Evolutionary conservation across 2,888 invertebrate species (phyloP).

Genomic region (Auanema freiburgensis): DNA sequence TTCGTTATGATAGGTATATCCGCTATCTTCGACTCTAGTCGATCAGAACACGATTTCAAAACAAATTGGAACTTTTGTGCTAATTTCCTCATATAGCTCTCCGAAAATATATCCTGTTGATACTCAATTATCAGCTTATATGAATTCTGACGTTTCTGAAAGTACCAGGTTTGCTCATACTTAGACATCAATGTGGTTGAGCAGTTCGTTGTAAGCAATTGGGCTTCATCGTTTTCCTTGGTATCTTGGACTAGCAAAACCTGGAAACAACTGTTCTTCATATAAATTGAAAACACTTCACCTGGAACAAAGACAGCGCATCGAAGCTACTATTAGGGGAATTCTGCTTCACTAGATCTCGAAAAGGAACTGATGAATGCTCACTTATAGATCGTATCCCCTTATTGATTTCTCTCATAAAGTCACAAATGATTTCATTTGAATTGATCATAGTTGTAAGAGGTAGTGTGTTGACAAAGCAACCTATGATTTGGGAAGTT

Average conservation of each 20-base stretch:
- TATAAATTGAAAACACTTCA: background rate
- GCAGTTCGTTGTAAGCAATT: background rate
- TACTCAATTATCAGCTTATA: conserved; percentile 16
- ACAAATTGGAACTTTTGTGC: background rate
- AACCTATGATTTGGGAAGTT: conserved; percentile 3
- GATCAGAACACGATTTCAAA: background rate
- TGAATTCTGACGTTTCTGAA: conserved; percentile 2
- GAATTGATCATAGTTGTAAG: background rate
- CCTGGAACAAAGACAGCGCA: background rate
- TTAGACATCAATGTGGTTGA: conserved; percentile 1
- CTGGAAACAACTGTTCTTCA: too few species aligned
- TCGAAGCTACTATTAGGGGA: background rate
- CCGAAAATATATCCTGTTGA: conserved; percentile 6
- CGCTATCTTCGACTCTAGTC: background rate
- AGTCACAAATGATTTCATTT: background rate
- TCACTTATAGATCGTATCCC: background rate
- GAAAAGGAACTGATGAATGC: background rate
- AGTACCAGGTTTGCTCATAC: conserved; percentile 24
- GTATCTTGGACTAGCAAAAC: conserved; percentile 8
- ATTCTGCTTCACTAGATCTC: background rate
- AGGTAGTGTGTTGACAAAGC: conserved; percentile 13
- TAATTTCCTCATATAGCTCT: background rate
- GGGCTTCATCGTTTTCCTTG: background rate
- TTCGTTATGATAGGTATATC: background rate
- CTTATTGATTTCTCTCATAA: background rate